Evolutionary conservation across 1,140 invertebrate species (phyloP), one percentile per base, ranked within the genome.

Genomic region (Drosophila pectinifera): DNA sequence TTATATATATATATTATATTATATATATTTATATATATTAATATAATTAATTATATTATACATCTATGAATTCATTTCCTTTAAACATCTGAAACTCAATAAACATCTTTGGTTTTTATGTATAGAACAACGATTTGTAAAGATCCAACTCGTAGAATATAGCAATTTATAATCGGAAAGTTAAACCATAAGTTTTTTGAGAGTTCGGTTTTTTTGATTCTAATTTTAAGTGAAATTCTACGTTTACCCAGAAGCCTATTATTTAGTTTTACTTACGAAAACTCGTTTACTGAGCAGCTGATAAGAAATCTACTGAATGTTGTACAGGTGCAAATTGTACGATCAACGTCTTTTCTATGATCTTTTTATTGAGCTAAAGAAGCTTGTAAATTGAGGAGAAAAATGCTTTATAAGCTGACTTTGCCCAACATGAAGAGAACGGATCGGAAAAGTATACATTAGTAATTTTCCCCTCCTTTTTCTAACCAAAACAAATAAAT

Each of bases 401-500:
- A 24, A 41, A 4, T 46, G 4, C 4, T 24, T 24, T 10, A 4
- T 24, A 46, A 24, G 7, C 22, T 10, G 8, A 48, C 4, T 48
- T 16, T 4, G 22, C 4, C 22, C 20, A 5, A 38, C 13, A 38
- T n/a, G 14, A 38, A 38, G 14, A n/a, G n/a, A 10, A n/a, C 22
- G 1, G 14, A 16, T 8, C 5, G 2, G 4, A 46, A 22, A 6
- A 38, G 36, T 14, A n/a, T 46, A n/a, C 24, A 16, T 11, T 38
- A 26, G 24, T 16, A 18, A 49, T 31, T 31, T 2, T 6, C 7
- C 11, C 3, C 10, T 26, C 16, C 45, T 41, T 31, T 38, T 41
- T 36, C 38, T 18, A 26, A 28, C 38, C 14, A 20, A 56, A 34
- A 42, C 11, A 22, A 64, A 58, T 57, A 64, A 22, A 64, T 51